Evolutionary conservation across 2,888 invertebrate species (phyloP), one percentile per base, ranked within the genome.

Genomic region (Drosophila vallismaia): DNA sequence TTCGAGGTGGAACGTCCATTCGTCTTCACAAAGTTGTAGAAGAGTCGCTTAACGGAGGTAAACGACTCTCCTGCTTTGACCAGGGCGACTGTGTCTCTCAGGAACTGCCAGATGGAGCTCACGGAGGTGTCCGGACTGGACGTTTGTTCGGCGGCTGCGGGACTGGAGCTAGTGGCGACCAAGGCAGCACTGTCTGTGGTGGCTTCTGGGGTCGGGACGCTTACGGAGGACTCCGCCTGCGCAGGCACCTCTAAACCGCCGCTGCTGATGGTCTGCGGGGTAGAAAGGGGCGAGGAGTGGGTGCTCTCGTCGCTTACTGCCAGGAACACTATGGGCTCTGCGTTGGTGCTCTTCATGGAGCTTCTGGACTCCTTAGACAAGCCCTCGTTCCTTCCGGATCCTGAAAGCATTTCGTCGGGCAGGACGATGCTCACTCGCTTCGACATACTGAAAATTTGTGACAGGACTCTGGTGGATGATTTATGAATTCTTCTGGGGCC

Each of bases 341-440:
- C 8, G 9, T 28, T 8, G 1, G 4, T 0, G 7, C 6, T 10
- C 24, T 24, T 60, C 1, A 48, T 31, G 14, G 59, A 31, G 12
- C 46, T 60, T 12, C 24, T 60, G 8, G n/a, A 10, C 24, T 2
- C 29, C 7, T 19, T 19, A 19, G 19, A 24, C 2, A n/a, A 8
- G 6, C 12, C 12, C 7, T 5, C 10, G 3, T 4, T 5, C 19
- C 19, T 14, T 19, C 7, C 7, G 4, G 33, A 12, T 10, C 9
- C 19, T 19, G n/a, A 9, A 4, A 3, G 10, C 19, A 38, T 29
- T 24, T 77, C 75, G 3, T 33, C 55, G 8, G 79, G 64, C 31
- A 54, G 9, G 4, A 54, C 7, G 24, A 79, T 79, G 66, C 72
- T 80, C 3, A 85, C 79, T 2, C 76, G 48, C 40, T 53, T 79